Evolutionary conservation across 2,888 invertebrate species (phyloP).

Genomic region (Malthinus flaveolus): DNA sequence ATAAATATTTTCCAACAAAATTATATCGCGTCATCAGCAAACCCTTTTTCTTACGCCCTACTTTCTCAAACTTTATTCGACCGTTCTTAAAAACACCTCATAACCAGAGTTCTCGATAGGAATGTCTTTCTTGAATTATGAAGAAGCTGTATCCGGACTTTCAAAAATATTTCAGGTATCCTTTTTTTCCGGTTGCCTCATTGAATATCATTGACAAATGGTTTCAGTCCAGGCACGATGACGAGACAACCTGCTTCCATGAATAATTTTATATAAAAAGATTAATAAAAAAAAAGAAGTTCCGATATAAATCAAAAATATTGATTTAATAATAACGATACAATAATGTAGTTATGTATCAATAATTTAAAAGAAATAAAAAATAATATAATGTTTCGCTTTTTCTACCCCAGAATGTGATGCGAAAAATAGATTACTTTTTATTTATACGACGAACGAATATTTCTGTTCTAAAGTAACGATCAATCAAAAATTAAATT

Average conservation of each 20-base stretch:
- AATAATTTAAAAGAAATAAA: not conserved
- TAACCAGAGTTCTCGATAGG: conserved; percentile 30
- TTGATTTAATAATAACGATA: no score
- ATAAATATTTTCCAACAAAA: no score
- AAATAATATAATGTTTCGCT: not conserved
- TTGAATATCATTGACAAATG: conserved; percentile 40
- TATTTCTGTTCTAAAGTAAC: no score
- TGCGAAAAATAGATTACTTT: no score
- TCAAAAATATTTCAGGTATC: conserved; percentile 40
- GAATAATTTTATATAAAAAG: conserved; percentile 13
- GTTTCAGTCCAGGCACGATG: conserved; percentile 26
- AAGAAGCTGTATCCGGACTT: conserved; percentile 33
- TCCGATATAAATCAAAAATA: no score
- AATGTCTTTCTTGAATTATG: conserved; percentile 36
- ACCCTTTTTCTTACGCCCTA: conserved; percentile 14
- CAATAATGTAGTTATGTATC: no score
- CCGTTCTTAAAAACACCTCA: conserved; percentile 22
- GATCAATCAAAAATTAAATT: no score
- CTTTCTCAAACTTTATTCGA: conserved; percentile 21
- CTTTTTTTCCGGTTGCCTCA: conserved; percentile 38
- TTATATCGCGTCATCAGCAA: no score
- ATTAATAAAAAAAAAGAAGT: not conserved
- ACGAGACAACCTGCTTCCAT: conserved; percentile 18
- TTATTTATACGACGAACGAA: no score
- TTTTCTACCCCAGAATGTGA: not conserved